Evolutionary conservation across 2,888 invertebrate genomes (phyloP).

Genomic region (Chrysolina oricalcia): DNA sequence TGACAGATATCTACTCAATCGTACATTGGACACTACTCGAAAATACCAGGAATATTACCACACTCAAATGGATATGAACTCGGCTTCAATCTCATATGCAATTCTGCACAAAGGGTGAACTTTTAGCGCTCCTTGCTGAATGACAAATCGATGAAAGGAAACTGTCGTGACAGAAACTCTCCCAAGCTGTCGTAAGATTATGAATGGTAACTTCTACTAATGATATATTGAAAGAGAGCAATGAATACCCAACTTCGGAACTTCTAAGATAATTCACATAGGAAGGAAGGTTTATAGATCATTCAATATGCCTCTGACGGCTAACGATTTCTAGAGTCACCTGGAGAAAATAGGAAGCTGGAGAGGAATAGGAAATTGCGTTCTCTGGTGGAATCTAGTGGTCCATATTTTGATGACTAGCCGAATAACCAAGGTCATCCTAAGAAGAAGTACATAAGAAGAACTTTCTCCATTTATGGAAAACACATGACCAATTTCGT

Average conservation of each 20-base stretch:
- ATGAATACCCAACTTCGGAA: conserved; percentile 28
- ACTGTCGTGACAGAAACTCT: conserved; percentile 25
- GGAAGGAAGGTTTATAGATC: conserved; percentile 22
- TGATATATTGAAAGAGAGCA: conserved; percentile 32
- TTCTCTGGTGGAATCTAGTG: not conserved
- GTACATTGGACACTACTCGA: no score
- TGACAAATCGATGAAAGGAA: conserved; percentile 17
- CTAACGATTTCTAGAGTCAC: not conserved
- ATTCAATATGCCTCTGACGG: conserved; percentile 10
- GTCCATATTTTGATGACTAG: not conserved
- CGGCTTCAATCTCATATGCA: conserved; percentile 12
- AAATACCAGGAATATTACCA: not conserved
- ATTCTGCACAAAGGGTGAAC: conserved; percentile 27
- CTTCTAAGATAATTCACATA: conserved; percentile 13
- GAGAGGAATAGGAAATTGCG: not conserved
- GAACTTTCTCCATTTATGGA: no score
- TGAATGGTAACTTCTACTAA: conserved; percentile 27
- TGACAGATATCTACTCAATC: no score
- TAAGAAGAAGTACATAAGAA: no score
- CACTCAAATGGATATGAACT: not conserved
- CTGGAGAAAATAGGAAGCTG: not conserved
- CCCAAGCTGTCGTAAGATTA: conserved; percentile 34
- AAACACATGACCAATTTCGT: no score
- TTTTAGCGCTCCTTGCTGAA: not conserved
- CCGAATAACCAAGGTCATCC: no score